Evolutionary conservation across 2,888 invertebrate genomes (phyloP).

Genomic region (Mesorhabditis spiculigera): DNA sequence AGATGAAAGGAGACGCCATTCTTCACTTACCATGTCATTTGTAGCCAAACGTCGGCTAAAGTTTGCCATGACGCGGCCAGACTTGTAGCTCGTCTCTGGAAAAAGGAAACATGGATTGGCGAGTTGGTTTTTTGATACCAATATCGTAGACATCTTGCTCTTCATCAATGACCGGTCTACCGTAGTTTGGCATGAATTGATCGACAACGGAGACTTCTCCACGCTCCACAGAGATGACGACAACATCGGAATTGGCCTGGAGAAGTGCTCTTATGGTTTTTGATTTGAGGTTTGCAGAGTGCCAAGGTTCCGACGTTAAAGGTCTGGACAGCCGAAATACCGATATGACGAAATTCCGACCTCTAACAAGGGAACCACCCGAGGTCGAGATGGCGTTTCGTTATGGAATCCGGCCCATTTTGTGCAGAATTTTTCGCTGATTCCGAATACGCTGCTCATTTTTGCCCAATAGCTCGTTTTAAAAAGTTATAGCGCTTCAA

Average conservation of each 20-base stretch:
- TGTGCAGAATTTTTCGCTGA: too few species aligned
- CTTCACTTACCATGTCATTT: slow-evolving; percentile 19
- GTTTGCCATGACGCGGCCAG: slow-evolving; percentile 32
- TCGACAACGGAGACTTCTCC: slow-evolving; percentile 48
- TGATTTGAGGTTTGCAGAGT: not conserved
- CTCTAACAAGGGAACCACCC: too few species aligned
- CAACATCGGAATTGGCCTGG: slow-evolving; percentile 49
- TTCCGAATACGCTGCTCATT: too few species aligned
- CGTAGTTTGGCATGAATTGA: slow-evolving; percentile 52
- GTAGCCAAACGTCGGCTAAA: slow-evolving; percentile 30
- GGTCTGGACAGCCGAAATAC: not conserved
- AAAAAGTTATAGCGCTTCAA: too few species aligned
- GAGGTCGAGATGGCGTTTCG: too few species aligned
- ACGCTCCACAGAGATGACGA: slow-evolving; percentile 29
- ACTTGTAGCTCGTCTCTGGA: slow-evolving; percentile 1
- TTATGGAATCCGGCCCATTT: too few species aligned
- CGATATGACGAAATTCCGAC: not conserved
- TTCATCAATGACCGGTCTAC: slow-evolving; percentile 51
- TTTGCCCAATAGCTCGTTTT: too few species aligned
- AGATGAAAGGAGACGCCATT: not conserved
- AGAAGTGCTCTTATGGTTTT: slow-evolving; percentile 6
- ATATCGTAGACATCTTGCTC: slow-evolving; percentile 53
- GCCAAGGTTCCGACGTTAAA: too few species aligned
- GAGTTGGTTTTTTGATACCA: slow-evolving; percentile 14
- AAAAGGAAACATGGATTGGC: not conserved